phyloP scores from a whole-genome alignment of 2,797 vertebrate species.

The Pipistrellus pygmaeus region DNA sequence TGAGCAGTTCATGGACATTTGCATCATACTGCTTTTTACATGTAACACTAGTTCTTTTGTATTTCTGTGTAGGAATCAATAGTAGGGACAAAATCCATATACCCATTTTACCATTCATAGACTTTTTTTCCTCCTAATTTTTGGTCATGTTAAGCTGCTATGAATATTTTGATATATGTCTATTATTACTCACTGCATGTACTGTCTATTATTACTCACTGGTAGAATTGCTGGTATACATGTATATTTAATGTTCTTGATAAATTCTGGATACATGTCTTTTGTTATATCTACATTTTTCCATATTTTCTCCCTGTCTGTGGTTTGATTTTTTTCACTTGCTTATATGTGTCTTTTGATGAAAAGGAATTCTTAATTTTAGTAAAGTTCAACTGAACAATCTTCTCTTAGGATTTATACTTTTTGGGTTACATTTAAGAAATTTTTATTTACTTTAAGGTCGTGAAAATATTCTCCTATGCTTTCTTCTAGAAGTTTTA shows the following conservation, averaged over 20 bases:
- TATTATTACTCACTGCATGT: neutral
- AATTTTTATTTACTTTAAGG: constrained; percentile 23
- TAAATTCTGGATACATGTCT: neutral
- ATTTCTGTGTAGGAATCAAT: neutral
- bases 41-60: neutral
- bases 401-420: neutral
- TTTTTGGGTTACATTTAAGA: neutral
- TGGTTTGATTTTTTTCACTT: neutral
- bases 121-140: neutral
- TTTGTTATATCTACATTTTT: neutral
- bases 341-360: constrained; percentile 3
- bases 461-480: neutral
- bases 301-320: neutral
- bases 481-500: neutral
- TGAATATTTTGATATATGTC: neutral
- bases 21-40: neutral
- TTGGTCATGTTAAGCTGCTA: neutral
- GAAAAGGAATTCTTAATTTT: constrained; percentile 14
- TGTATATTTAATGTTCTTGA: neutral
- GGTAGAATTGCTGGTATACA: neutral
- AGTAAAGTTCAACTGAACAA: neutral
- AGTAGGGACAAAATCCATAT: neutral
- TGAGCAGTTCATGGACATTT: neutral
- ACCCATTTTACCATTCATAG: neutral
- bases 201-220: neutral